Conservation (phyloP, 2,888 invertebrate species). For the Listrodromus nycthemerus region DNA sequence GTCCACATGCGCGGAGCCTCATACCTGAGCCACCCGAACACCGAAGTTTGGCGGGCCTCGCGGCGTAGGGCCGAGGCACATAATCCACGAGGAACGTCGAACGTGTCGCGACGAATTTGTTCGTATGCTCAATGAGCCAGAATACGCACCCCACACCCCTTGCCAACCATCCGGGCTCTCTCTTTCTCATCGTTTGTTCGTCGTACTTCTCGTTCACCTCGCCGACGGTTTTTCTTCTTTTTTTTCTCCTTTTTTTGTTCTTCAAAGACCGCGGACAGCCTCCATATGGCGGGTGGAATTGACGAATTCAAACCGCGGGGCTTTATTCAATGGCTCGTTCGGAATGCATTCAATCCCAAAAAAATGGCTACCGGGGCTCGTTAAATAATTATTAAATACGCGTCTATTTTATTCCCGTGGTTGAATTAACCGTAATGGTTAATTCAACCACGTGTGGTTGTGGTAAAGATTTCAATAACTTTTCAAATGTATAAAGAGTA, state of each 20-base stretch:
- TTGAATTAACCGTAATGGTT: not conserved
- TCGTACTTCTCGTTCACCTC: conserved; percentile 20
- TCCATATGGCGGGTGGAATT: conserved; percentile 23
- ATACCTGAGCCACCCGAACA: conserved; percentile 70
- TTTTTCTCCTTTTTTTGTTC: conserved; percentile 42
- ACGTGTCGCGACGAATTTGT: conserved; percentile 82
- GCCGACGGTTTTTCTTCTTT: conserved; percentile 9
- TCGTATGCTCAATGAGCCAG: conserved; percentile 82
- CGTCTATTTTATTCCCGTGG: not conserved
- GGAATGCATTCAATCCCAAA: not conserved
- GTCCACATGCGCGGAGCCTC: conserved; percentile 55
- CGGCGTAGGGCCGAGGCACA: conserved; percentile 71
- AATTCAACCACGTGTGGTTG: too few species aligned
- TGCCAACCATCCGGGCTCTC: conserved; percentile 40
- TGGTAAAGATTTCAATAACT: too few species aligned
- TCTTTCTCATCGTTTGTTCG: conserved; percentile 53
- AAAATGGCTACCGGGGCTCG: not conserved
- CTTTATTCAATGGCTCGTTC: conserved; percentile 5
- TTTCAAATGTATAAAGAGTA: too few species aligned
- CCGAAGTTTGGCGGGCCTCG: conserved; percentile 76
- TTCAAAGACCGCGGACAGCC: conserved; percentile 32
- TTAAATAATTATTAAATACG: not conserved
- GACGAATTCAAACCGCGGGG: conserved; percentile 21
- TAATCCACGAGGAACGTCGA: conserved; percentile 79
- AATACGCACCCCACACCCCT: conserved; percentile 77